Evolutionary conservation across 2,888 invertebrate species (phyloP), one percentile per base, ranked within the genome.

Genomic region (Nephrotoma guestfalica): DNA sequence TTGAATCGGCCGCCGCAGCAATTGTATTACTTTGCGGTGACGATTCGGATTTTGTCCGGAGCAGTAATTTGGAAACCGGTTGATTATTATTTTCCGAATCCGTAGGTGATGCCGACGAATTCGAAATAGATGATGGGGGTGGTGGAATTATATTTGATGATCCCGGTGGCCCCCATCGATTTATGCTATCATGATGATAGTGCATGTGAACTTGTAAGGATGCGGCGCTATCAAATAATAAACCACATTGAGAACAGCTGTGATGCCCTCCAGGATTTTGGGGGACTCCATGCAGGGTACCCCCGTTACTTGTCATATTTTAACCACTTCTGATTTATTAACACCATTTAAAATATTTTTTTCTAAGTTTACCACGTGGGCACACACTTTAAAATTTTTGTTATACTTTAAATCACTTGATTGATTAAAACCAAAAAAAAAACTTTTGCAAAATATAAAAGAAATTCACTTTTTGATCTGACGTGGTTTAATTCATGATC

Each of bases 171-270:
- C 88, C 87, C 88, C 88, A 88, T 87, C 88, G 88, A 86, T 87
- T 87, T 87, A 88, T 87, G 90, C 95, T 95, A 90, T 96, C 95
- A 91, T 96, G 95, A 89, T 96, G 95, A 91, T 96, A 96, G 90
- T 95, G 94, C 89, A 96, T 92, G 92, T 96, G 96, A 88, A 96
- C 96, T 89, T 96, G 95, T 88, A 96, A 93, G 87, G 96, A 96
- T 89, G 95, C 95, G 87, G 94, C 93, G 89, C 95, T 95, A 90
- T 96, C 95, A 90, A 96, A 94, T 89, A 93, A 94, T 88, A 96
- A 92, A 89, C 94, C 94, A 92, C 96, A 96, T 91, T 95, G 94
- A 91, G 95, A 94, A 92, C 96, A 96, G 90, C 94, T 94, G 91
- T 94, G 94, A 89, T 94, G 93, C 90, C 93, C 85, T 86, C 57